Conservation (phyloP, 2,113 vertebrate genomes). For the Rissa tridactyla region DNA sequence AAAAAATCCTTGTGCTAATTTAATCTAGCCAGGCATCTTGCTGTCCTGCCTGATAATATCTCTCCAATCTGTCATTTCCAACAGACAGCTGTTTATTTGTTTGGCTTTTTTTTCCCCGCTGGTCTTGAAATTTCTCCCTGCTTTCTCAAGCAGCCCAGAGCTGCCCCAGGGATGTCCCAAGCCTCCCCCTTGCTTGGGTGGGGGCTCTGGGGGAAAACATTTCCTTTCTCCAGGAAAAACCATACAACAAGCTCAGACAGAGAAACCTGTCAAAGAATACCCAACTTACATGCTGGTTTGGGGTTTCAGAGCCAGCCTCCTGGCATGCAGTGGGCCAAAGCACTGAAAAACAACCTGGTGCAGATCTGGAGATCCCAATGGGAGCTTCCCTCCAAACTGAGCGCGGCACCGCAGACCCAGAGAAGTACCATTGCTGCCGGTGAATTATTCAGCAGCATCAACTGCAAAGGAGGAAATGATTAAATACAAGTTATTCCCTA, state of each 20-base stretch:
- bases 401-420: rapidly evolving
- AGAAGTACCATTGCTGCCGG: neutral
- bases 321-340: neutral
- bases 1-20: conserved; percentile 30
- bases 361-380: neutral
- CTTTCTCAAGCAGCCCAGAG: neutral
- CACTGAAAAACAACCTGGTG: neutral
- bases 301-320: neutral
- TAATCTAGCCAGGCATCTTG: conserved; percentile 48
- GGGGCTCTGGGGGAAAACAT: neutral
- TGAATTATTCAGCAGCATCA: neutral
- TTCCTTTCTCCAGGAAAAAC: neutral
- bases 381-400: neutral
- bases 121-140: neutral
- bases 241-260: neutral
- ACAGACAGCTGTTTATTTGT: conserved; percentile 37
- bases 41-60: conserved; percentile 43
- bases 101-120: neutral
- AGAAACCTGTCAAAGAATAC: neutral
- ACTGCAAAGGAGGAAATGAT: neutral
- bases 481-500: neutral
- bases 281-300: too few relatives aligned
- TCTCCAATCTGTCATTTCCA: conserved; percentile 42
- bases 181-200: neutral
- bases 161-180: neutral